These are phyloP conservation scores for Cricetomys ansorgei DNA, from an alignment of 2,113 vertebrate species.

Conservation along the genomic window DNA sequence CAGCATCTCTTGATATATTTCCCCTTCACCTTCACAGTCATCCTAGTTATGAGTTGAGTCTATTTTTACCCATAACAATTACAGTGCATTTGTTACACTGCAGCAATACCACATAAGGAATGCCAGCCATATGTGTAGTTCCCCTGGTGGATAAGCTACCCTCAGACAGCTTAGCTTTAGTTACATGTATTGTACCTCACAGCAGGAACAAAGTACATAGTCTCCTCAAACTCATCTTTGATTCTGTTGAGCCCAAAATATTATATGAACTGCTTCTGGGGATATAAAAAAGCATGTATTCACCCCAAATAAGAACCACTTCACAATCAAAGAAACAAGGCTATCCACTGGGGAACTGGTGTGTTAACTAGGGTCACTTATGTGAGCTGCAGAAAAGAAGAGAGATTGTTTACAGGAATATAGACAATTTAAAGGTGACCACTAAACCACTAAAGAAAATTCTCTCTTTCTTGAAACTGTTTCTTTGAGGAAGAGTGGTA, in stretches of 20 bases:
- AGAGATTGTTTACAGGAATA: background rate
- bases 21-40: no score
- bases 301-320: background rate
- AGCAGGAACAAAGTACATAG: background rate
- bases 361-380: background rate
- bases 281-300: background rate
- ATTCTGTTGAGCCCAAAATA: background rate
- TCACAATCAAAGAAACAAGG: background rate
- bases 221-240: background rate
- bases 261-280: background rate
- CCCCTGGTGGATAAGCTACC: background rate
- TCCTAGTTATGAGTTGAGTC: background rate
- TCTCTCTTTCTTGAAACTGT: background rate
- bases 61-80: background rate
- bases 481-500: background rate
- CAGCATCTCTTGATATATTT: background rate
- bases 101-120: background rate
- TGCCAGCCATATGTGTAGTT: background rate
- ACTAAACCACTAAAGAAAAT: background rate
- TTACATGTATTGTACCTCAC: background rate
- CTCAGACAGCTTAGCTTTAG: background rate
- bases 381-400: background rate
- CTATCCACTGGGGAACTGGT: background rate
- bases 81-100: background rate
- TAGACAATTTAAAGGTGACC: background rate